Conservation (phyloP, 35 echinoderm and acorn worm species). For the Chiridota heheva region DNA sequence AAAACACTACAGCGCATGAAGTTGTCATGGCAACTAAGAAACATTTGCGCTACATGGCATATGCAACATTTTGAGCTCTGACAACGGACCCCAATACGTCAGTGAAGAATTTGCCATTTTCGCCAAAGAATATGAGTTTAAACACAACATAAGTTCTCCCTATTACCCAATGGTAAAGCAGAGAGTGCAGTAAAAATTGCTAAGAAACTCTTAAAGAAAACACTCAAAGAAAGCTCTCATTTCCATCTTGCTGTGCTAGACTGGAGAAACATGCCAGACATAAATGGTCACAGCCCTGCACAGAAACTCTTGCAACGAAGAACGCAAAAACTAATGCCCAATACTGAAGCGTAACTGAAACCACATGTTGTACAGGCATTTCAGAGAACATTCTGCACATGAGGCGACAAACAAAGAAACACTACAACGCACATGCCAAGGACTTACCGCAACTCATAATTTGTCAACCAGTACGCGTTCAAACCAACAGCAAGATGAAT, state of each 20-base stretch:
- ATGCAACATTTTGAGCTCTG: slow-evolving; percentile 47
- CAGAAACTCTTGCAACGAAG: slow-evolving; percentile 75
- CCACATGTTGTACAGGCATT: slow-evolving; percentile 48
- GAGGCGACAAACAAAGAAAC: slow-evolving; percentile 61
- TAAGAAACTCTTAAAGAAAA: slow-evolving; percentile 66
- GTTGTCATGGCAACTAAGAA: slow-evolving; percentile 26
- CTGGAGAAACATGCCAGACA: slow-evolving; percentile 67
- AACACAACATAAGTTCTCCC: slow-evolving; percentile 18
- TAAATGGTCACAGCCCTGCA: slow-evolving; percentile 54
- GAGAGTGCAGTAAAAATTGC: slow-evolving; percentile 56
- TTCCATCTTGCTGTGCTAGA: slow-evolving; percentile 57
- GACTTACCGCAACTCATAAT: slow-evolving; percentile 68
- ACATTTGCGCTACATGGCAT: slow-evolving; percentile 56
- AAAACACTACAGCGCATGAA: slow-evolving; percentile 21
- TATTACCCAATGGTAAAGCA: slow-evolving; percentile 37
- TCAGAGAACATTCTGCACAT: slow-evolving; percentile 53
- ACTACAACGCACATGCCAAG: slow-evolving; percentile 68
- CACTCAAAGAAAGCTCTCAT: slow-evolving; percentile 47
- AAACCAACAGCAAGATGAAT: slow-evolving; percentile 33
- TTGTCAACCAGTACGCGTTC: slow-evolving; percentile 53
- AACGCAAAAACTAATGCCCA: slow-evolving; percentile 51
- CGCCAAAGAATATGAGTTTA: background rate
- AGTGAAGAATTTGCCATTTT: slow-evolving; percentile 22
- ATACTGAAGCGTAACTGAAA: slow-evolving; percentile 53
- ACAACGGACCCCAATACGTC: slow-evolving; percentile 58